phyloP scores from a whole-genome alignment of 30 jellyfish, hydroid and myxozoan species.

The Phacellophora camtschatica region DNA sequence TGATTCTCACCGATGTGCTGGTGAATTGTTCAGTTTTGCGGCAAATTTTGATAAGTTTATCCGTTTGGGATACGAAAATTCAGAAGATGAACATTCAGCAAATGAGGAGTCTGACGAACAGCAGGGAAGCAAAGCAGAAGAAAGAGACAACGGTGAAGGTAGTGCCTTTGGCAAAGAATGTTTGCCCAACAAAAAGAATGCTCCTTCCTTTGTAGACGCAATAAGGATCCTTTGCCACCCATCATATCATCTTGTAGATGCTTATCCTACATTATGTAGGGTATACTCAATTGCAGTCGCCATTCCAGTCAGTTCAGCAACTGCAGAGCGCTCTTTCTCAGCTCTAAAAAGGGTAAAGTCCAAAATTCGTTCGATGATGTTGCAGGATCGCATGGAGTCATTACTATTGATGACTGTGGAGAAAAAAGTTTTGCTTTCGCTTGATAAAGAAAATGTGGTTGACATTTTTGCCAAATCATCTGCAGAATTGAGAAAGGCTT shows the following conservation, averaged over 20 bases:
- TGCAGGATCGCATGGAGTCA: constrained; percentile 35
- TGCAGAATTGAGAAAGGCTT: constrained; percentile 8
- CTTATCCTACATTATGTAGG: constrained; percentile 44
- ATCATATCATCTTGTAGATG: constrained; percentile 38
- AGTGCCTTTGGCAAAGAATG: background rate
- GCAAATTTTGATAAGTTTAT: constrained; percentile 14
- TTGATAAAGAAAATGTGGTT: background rate
- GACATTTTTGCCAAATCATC: constrained; percentile 9
- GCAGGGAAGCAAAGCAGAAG: background rate
- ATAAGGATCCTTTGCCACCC: constrained; percentile 38
- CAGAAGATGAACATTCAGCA: background rate
- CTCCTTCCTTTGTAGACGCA: constrained; percentile 20
- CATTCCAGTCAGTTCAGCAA: constrained; percentile 44
- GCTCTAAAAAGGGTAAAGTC: constrained; percentile 23
- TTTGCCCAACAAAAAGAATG: background rate
- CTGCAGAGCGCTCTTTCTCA: constrained; percentile 51
- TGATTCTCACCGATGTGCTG: constrained; percentile 47
- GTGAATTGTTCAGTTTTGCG: constrained; percentile 47
- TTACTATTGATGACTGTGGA: constrained; percentile 25
- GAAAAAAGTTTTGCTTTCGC: constrained; percentile 21
- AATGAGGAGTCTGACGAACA: background rate
- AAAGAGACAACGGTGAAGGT: background rate
- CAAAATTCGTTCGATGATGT: constrained; percentile 27
- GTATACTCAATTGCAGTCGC: constrained; percentile 42
- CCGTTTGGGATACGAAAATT: constrained; percentile 10